phyloP scores from a whole-genome alignment of 2,113 vertebrate species.

The Aleadryas rufinucha region DNA sequence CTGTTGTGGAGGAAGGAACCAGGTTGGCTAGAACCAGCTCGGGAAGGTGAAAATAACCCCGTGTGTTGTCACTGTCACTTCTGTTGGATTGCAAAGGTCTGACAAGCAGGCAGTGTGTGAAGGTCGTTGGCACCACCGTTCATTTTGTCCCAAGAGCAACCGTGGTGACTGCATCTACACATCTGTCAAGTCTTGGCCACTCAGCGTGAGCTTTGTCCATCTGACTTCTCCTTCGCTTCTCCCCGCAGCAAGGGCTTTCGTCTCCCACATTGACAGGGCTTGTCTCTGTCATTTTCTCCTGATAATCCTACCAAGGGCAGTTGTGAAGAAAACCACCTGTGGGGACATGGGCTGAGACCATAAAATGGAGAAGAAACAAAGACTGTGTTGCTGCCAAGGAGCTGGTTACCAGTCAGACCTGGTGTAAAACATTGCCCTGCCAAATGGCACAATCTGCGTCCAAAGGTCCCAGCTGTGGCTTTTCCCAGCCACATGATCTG shows the following conservation, averaged over 20 bases:
- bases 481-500: fast-evolving
- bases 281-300: background rate
- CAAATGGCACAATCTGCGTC: background rate
- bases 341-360: background rate
- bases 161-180: background rate
- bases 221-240: background rate
- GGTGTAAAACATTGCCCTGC: fast-evolving
- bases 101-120: background rate
- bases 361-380: background rate
- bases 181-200: background rate
- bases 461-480: background rate
- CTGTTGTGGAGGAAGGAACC: background rate
- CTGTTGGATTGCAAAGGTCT: background rate
- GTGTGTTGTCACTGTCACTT: background rate
- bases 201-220: fast-evolving
- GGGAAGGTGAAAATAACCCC: background rate
- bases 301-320: too few species aligned
- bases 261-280: background rate
- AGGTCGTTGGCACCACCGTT: fast-evolving
- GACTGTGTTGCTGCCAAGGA: fast-evolving
- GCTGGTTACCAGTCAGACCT: background rate
- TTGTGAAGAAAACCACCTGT: background rate
- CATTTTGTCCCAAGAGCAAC: background rate
- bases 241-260: background rate
- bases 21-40: background rate